Conservation (phyloP, 2,888 invertebrate genomes). For the Monochamus alternatus region DNA sequence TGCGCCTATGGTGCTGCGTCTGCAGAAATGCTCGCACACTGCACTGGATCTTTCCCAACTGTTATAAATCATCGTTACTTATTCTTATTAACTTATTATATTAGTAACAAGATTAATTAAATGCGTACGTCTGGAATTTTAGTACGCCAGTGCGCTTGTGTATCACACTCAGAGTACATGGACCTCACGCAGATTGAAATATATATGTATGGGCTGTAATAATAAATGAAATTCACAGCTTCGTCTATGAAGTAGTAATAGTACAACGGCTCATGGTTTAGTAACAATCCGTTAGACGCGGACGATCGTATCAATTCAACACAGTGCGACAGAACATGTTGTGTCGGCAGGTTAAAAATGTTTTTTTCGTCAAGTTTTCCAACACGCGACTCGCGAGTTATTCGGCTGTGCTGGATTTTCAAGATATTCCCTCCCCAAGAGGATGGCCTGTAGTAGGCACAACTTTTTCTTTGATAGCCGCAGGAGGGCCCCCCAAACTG, state of each 20-base stretch:
- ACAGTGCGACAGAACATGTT: slow-evolving; percentile 30
- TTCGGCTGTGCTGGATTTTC: slow-evolving; percentile 31
- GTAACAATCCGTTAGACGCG: slow-evolving; percentile 32
- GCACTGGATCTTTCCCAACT: neutral
- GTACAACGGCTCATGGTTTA: slow-evolving; percentile 15
- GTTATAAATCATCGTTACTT: slow-evolving; percentile 16
- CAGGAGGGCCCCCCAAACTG: slow-evolving; percentile 76
- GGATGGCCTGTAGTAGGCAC: slow-evolving; percentile 72
- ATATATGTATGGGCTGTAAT: neutral
- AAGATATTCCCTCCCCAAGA: slow-evolving; percentile 69
- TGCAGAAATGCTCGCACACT: neutral
- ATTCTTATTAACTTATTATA: slow-evolving; percentile 19
- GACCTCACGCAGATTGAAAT: slow-evolving; percentile 8
- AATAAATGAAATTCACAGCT: slow-evolving; percentile 17
- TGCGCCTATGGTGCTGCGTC: neutral
- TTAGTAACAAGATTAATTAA: slow-evolving; percentile 15
- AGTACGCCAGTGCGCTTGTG: slow-evolving; percentile 33
- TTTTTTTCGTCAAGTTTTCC: slow-evolving; percentile 26
- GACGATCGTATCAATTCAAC: slow-evolving; percentile 17
- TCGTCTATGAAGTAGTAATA: slow-evolving; percentile 25
- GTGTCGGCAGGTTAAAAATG: slow-evolving; percentile 21
- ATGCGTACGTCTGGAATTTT: slow-evolving; percentile 30
- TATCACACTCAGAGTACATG: slow-evolving; percentile 1
- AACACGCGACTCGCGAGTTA: neutral
- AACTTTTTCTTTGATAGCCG: slow-evolving; percentile 70